These are phyloP conservation scores for Leptonema lineaticorne DNA, from an alignment of 1,140 invertebrate species.

Conservation along the genomic window DNA sequence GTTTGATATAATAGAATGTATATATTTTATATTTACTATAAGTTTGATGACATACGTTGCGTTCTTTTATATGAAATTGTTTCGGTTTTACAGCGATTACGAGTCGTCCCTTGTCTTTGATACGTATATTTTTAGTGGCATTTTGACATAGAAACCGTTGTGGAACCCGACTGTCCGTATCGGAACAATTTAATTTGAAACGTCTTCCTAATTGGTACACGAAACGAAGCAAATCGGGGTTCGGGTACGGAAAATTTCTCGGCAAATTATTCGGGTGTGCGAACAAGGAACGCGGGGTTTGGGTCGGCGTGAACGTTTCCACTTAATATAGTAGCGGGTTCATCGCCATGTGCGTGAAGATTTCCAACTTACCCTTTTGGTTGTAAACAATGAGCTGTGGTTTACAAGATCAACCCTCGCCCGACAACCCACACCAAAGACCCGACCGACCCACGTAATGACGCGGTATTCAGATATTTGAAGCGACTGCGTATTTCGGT, in stretches of 20 bases:
- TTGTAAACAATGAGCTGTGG: conserved; percentile 29
- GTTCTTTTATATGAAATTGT: too few relatives aligned
- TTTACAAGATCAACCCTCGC: conserved; percentile 27
- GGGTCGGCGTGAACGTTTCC: conserved; percentile 22
- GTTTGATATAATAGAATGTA: too few relatives aligned
- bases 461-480: conserved; percentile 27
- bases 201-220: background rate
- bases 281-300: too few relatives aligned
- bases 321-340: conserved; percentile 25
- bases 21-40: too few relatives aligned
- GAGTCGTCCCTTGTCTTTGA: too few relatives aligned
- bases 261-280: conserved; percentile 4
- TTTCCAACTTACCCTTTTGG: conserved; percentile 26
- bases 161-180: too few relatives aligned
- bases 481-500: conserved; percentile 19
- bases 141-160: too few relatives aligned
- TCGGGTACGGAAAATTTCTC: background rate
- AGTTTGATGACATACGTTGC: too few relatives aligned
- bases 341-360: conserved; percentile 25
- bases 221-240: background rate
- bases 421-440: background rate
- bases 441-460: conserved; percentile 18
- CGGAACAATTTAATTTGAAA: background rate
- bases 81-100: too few relatives aligned
- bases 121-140: too few relatives aligned